Conservation (phyloP, 2,888 invertebrate species). For the Ennomos erosarius region DNA sequence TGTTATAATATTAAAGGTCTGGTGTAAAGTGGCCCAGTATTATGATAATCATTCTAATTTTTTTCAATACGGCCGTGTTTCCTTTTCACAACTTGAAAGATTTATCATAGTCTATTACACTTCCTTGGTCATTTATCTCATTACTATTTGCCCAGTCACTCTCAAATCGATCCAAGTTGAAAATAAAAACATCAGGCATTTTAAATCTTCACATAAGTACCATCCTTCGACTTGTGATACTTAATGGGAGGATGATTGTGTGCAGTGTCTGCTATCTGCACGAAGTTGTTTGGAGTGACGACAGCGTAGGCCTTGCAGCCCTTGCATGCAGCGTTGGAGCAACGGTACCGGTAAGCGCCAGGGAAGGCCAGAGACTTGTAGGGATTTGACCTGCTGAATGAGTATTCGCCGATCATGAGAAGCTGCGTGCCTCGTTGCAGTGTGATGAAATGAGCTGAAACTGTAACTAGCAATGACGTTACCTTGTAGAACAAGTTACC, state of each 20-base stretch:
- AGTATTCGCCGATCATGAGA: constrained; percentile 43
- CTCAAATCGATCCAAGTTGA: background rate
- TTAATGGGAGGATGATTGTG: constrained; percentile 47
- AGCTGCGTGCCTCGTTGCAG: constrained; percentile 41
- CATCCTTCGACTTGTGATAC: constrained; percentile 33
- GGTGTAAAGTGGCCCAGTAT: too few species aligned
- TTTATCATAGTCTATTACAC: too few species aligned
- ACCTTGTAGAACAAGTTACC: too few species aligned
- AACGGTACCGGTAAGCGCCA: constrained; percentile 36
- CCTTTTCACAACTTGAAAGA: too few species aligned
- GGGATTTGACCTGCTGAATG: constrained; percentile 39
- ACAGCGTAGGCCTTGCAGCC: constrained; percentile 47
- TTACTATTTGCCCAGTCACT: too few species aligned
- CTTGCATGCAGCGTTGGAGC: constrained; percentile 29
- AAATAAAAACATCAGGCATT: constrained; percentile 6
- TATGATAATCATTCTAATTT: too few species aligned
- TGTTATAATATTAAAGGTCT: too few species aligned
- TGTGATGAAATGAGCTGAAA: constrained; percentile 29
- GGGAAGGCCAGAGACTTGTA: constrained; percentile 15
- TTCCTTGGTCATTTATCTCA: too few species aligned
- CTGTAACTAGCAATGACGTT: constrained; percentile 22
- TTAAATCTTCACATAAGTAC: constrained; percentile 28
- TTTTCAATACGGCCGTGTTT: too few species aligned
- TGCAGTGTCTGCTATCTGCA: constrained; percentile 27
- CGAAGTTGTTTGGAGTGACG: constrained; percentile 35